These are phyloP conservation scores for Nasonia vitripennis DNA, from an alignment of 1,140 invertebrate genomes.

Conservation along the genomic window DNA sequence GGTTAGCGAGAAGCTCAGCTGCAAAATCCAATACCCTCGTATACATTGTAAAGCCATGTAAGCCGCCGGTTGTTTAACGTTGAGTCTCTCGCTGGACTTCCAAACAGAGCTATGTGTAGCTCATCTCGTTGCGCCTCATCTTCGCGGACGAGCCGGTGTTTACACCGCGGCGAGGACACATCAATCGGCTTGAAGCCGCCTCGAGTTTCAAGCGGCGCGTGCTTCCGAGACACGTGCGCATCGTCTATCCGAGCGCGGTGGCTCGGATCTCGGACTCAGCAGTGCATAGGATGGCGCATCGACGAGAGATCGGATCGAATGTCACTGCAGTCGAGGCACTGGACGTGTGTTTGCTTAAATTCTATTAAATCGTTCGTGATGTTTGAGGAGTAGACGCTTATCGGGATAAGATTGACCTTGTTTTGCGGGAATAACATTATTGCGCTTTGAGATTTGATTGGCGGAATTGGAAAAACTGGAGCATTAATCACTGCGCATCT, in stretches of 20 bases:
- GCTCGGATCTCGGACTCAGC: conserved; percentile 42
- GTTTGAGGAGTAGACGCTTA: conserved; percentile 1
- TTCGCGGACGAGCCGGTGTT: conserved; percentile 22
- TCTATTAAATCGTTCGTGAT: neutral
- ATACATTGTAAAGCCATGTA: conserved; percentile 35
- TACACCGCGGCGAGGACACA: conserved; percentile 44
- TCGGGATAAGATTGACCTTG: conserved; percentile 4
- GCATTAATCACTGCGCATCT: no score
- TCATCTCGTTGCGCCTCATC: neutral
- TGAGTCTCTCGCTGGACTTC: neutral
- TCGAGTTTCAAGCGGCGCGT: conserved; percentile 61
- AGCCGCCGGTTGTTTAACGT: conserved; percentile 23
- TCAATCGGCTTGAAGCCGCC: conserved; percentile 43
- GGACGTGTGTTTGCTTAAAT: neutral
- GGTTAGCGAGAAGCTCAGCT: neutral
- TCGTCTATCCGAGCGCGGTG: conserved; percentile 46
- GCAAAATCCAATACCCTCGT: neutral
- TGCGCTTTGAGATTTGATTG: no score
- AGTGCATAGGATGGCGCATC: conserved; percentile 45
- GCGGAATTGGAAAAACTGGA: no score
- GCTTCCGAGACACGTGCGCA: conserved; percentile 59
- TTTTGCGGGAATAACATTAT: neutral
- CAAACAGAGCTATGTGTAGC: conserved; percentile 46
- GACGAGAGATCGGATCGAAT: conserved; percentile 57
- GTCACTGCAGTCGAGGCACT: conserved; percentile 37